phyloP scores from a whole-genome alignment of 2,888 invertebrate genomes.

The Silvanus unidentatus region DNA sequence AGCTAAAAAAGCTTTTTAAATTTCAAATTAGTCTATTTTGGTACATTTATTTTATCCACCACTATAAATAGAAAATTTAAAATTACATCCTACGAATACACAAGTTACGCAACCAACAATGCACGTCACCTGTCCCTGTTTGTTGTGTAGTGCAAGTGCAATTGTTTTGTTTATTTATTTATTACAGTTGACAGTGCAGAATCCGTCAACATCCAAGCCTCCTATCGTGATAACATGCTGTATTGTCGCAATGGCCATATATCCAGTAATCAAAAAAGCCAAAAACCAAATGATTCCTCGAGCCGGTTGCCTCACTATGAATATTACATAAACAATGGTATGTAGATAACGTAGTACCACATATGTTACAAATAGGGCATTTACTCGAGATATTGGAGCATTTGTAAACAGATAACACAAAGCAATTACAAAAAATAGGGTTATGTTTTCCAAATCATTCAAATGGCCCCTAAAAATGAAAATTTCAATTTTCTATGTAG shows the following conservation, averaged over 20 bases:
- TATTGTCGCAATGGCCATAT: conserved; percentile 38
- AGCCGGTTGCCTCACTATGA: conserved; percentile 35
- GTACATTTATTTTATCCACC: no score
- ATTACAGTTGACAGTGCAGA: no score
- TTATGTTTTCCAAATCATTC: conserved; percentile 66
- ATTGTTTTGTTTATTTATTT: no score
- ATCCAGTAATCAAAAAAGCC: conserved; percentile 31
- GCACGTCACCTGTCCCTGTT: no score
- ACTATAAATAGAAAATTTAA: no score
- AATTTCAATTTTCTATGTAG: not conserved
- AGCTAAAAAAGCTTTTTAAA: no score
- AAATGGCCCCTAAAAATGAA: conserved; percentile 54
- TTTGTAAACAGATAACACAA: conserved; percentile 55
- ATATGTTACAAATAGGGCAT: conserved; percentile 29
- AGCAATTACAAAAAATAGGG: conserved; percentile 56
- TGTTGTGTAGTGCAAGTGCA: no score
- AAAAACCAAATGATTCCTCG: conserved; percentile 28
- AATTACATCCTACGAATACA: no score
- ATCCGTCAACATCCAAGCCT: no score
- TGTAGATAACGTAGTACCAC: conserved; percentile 28
- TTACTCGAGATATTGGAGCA: conserved; percentile 49
- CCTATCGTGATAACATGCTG: no score
- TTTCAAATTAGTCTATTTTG: no score
- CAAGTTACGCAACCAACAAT: no score
- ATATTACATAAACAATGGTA: conserved; percentile 33